Base-by-base conservation (phyloP, 2,888 invertebrate species). In the Pyrgus malvae region DNA sequence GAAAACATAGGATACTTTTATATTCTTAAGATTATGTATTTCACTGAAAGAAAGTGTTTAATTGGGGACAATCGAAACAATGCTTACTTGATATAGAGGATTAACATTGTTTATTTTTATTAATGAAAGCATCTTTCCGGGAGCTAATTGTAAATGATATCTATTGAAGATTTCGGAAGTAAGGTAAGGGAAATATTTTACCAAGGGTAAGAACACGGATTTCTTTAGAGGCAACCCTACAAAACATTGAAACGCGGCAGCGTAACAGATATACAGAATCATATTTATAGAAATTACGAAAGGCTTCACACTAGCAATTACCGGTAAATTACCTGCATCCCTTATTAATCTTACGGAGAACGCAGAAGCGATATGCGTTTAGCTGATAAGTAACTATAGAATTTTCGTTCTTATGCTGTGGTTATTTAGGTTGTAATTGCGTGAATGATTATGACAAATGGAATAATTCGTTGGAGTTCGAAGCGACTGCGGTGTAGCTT, bases 401-500 rank as follows among this genome's bases (percentile, higher is more conserved):
- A 41, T 21, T 35, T 27, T n/a, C 19, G 27, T 19, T 42, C 48
- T 48, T 42, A 48, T 42, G 25, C 16, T n/a, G 17, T 19, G 14
- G 48, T 48, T 6, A 27, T 55, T 41, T 14, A 19, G 41, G 21
- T 9, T 17, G 35, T 21, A 46, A 46, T 12, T 33, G 31, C 40
- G 16, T 46, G 23, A 41, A 46, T 25, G 19, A n/a, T 48, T 48
- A 48, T 35, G 38, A 55, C 16, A 14, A 48, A 48, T 42, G 19
- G 40, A 48, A 42, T 33, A 33, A 48, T 55, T 48, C 41, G 46
- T 48, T 40, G 55, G 33, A 48, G 55, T 54, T 48, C 25, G 41
- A 16, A 33, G 23, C 48, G 48, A 40, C 17, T 66, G 67, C 61
- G 69, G 70, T 66, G 62, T 66, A 65, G 56, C 78, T 78, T 65